A percentile compares a stretch with the other conserved stretches of the same genome.
Evolutionary conservation across 2,797 vertebrate species (phyloP).

Genomic region (Monodelphis domestica): DNA sequence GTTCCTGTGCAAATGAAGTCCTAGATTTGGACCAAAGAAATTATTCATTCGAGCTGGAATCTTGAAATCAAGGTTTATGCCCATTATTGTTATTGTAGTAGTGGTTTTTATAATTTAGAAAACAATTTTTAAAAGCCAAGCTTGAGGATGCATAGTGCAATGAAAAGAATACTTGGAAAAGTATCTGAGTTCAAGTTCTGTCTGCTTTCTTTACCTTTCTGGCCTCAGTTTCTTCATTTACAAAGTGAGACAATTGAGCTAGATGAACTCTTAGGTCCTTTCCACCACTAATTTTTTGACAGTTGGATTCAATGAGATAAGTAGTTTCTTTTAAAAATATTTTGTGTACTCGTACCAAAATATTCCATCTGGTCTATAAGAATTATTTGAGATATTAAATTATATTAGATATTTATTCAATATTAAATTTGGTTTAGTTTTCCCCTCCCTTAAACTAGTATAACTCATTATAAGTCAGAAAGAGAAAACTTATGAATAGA

Average conservation of each 20-base stretch:
- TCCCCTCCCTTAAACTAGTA: background rate
- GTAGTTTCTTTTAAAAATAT: background rate
- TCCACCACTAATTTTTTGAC: background rate
- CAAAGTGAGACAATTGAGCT: too few relatives aligned
- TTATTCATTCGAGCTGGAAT: background rate
- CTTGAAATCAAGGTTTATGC: background rate
- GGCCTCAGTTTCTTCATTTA: background rate
- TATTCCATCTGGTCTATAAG: background rate
- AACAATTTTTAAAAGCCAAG: background rate
- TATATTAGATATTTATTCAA: background rate
- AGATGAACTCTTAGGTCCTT: background rate
- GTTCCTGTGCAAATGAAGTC: background rate
- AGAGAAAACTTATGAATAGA: constrained; percentile 46
- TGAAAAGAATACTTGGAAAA: background rate
- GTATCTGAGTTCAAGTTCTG: background rate
- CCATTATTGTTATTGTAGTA: background rate
- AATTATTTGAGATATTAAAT: background rate
- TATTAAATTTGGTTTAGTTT: background rate
- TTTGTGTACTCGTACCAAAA: background rate
- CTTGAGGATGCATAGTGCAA: background rate
- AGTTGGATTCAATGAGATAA: background rate
- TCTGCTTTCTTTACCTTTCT: background rate
- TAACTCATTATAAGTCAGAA: background rate
- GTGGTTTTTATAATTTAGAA: too few relatives aligned
- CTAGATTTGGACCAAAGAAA: background rate